Base-by-base conservation (phyloP, 2,888 invertebrate species). In the Euproctis similis region DNA sequence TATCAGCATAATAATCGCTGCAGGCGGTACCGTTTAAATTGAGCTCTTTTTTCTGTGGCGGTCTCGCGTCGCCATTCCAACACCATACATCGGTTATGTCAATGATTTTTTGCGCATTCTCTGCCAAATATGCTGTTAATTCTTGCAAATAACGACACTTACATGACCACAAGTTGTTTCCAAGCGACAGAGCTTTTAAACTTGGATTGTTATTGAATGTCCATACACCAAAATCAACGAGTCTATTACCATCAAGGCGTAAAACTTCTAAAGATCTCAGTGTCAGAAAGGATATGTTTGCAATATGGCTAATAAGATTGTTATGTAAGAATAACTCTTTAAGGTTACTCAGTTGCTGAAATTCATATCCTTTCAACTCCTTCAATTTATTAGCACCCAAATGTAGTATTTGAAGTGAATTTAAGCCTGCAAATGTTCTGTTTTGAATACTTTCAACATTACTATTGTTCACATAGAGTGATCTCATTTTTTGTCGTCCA, bases 111-210 rank as follows among this genome's bases (percentile, higher is more conserved):
- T 91, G 88, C 36, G 91, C 90, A 67, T 93, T 93, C 64, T 93
- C 93, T 17, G 90, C 88, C 38, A 94, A 89, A 88, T 94, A 95
- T 44, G 90, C 87, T 35, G 94, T 92, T 50, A 95, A 85, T 57
- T 92, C 92, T 70, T 93, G 92, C 54, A 96, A 86, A 77, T 94
- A 95, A 65, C 93, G 92, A 77, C 96, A 96, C 51, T 94, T 91
- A 64, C 96, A 96, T 21, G 93, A 92, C 96, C 96, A 96, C 38
- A 90, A 88, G 72, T 96, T 96, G 52, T 92, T 89, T 8, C 93
- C 92, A 31, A 96, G 87, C 6, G 92, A 90, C 45, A 96, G 72
- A 36, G 93, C 92, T 51, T 87, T 89, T 44, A 95, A 81, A 45
- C 89, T 87, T 9, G 87, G 81, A 62, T 92, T 92, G 65, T 82